Evolutionary conservation across 2,888 invertebrate species (phyloP).

Genomic region (Anaspis maculata): DNA sequence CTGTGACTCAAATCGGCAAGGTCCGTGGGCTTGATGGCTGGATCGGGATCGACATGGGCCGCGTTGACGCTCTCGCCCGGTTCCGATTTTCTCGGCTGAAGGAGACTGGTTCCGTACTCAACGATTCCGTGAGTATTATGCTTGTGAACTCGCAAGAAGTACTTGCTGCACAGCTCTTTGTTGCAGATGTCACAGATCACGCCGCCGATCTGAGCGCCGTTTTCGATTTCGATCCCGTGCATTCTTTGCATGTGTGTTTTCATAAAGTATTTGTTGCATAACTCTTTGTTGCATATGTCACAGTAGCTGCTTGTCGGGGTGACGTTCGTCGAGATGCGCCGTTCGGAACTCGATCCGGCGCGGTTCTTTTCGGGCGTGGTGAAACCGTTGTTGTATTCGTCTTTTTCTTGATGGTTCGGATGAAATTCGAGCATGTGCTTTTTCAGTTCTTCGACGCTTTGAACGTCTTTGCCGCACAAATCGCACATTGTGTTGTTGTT

Average conservation of each 20-base stretch:
- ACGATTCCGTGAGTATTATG: slow-evolving; percentile 96
- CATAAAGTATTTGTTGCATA: slow-evolving; percentile 99
- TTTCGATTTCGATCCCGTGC: slow-evolving; percentile 93
- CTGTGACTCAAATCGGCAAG: slow-evolving; percentile 52
- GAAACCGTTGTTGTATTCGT: slow-evolving; percentile 39
- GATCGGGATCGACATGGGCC: slow-evolving; percentile 34
- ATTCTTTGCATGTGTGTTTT: slow-evolving; percentile 99
- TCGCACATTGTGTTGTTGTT: slow-evolving; percentile 40
- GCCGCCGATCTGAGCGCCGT: slow-evolving; percentile 85
- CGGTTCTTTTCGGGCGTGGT: slow-evolving; percentile 43
- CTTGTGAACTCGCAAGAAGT: slow-evolving; percentile 94
- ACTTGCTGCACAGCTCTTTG: slow-evolving; percentile 96
- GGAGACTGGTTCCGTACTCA: slow-evolving; percentile 58
- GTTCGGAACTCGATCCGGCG: slow-evolving; percentile 38
- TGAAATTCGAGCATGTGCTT: slow-evolving; percentile 64
- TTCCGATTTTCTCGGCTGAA: slow-evolving; percentile 38
- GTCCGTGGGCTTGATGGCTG: slow-evolving; percentile 47
- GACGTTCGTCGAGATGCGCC: slow-evolving; percentile 52
- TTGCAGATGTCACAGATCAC: slow-evolving; percentile 97
- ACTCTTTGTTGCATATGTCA: slow-evolving; percentile 95
- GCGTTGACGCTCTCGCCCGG: slow-evolving; percentile 38
- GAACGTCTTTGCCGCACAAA: slow-evolving; percentile 40
- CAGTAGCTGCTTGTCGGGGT: slow-evolving; percentile 83
- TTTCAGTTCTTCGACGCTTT: slow-evolving; percentile 55
- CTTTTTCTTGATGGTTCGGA: slow-evolving; percentile 37